Evolutionary conservation across 1,140 invertebrate species (phyloP).

Genomic region (Cylas formicarius): DNA sequence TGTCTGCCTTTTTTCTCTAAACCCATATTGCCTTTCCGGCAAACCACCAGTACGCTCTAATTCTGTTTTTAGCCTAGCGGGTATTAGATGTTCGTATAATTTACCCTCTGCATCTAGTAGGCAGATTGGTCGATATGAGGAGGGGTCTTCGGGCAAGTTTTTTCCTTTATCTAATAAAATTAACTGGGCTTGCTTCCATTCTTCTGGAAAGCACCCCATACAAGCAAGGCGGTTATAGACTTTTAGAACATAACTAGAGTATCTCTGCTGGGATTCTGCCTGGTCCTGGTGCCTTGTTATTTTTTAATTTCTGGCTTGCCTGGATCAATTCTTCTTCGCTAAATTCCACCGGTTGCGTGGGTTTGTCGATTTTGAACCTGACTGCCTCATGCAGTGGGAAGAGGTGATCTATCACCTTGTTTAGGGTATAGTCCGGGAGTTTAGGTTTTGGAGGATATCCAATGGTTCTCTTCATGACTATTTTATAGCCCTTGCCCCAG

Average conservation of each 20-base stretch:
- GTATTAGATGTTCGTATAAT: constrained; percentile 32
- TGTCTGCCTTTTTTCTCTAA: constrained; percentile 33
- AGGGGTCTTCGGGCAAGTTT: constrained; percentile 24
- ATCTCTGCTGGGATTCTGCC: constrained; percentile 5
- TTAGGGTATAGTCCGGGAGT: neutral
- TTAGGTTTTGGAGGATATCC: constrained; percentile 6
- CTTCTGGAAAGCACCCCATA: neutral
- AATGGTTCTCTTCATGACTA: constrained; percentile 18
- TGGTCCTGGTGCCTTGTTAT: neutral
- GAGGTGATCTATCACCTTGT: neutral
- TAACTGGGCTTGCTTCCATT: constrained; percentile 38
- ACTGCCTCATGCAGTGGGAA: constrained; percentile 10
- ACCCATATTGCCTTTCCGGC: constrained; percentile 37
- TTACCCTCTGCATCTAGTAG: constrained; percentile 41
- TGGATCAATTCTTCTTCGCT: constrained; percentile 4
- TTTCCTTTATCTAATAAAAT: constrained; percentile 34
- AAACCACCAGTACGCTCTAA: constrained; percentile 18
- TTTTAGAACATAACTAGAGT: constrained; percentile 1
- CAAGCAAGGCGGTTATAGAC: neutral
- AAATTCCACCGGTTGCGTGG: neutral
- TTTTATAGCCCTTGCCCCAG: constrained; percentile 28
- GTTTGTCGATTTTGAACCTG: no score
- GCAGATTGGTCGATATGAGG: constrained; percentile 41
- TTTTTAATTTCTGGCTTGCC: constrained; percentile 3
- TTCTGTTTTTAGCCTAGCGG: constrained; percentile 19